Evolutionary conservation across 2,888 invertebrate species (phyloP).

Genomic region (Nezara viridula): DNA sequence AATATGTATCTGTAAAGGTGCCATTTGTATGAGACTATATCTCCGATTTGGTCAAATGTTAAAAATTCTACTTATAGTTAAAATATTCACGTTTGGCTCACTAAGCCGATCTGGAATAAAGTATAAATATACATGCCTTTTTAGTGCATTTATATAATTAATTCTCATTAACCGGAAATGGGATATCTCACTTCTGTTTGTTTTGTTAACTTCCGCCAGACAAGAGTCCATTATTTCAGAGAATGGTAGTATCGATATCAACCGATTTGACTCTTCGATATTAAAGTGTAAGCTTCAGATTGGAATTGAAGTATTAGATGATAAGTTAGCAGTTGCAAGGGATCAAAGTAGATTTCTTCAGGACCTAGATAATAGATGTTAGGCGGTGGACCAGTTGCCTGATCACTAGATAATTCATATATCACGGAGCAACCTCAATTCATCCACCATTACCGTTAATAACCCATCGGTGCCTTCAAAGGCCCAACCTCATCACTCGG

Average conservation of each 20-base stretch:
- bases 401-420: constrained; percentile 43
- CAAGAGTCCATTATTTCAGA: too few relatives aligned
- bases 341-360: neutral
- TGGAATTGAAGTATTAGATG: neutral
- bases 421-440: constrained; percentile 41
- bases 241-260: neutral
- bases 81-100: too few relatives aligned
- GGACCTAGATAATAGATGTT: neutral
- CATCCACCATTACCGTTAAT: constrained; percentile 42
- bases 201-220: too few relatives aligned
- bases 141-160: too few relatives aligned
- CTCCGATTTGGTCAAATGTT: too few relatives aligned
- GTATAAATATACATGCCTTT: too few relatives aligned
- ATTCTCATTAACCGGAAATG: too few relatives aligned
- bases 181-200: too few relatives aligned
- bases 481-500: constrained; percentile 17
- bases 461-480: constrained; percentile 42
- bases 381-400: constrained; percentile 4
- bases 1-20: too few relatives aligned
- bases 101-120: too few relatives aligned
- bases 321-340: neutral
- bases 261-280: neutral
- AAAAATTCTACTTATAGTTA: too few relatives aligned
- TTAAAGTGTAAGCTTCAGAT: neutral
- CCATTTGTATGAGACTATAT: too few relatives aligned